A percentile compares a stretch with the other conserved stretches of the same genome.
Conservation (phyloP, 2,113 vertebrate genomes). For the Eulemur rufifrons region DNA sequence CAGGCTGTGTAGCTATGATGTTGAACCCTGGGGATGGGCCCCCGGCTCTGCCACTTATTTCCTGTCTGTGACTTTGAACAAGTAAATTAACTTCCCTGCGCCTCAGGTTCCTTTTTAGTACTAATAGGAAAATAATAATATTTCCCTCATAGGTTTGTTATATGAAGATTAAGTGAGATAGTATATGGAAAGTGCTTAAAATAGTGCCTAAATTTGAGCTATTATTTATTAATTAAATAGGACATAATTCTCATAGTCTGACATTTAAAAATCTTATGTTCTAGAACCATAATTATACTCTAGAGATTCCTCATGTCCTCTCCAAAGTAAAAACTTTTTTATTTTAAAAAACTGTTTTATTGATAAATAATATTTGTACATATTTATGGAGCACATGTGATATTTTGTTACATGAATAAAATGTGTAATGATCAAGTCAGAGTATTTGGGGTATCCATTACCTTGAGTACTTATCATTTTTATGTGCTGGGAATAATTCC, state of each 20-base stretch:
- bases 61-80: background rate
- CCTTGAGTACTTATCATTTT: too few species aligned
- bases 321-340: background rate
- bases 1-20: background rate
- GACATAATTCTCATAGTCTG: background rate
- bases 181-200: background rate
- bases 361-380: too few species aligned
- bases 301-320: background rate
- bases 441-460: too few species aligned
- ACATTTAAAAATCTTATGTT: background rate
- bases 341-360: too few species aligned
- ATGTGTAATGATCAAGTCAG: too few species aligned
- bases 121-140: slow-evolving; percentile 18
- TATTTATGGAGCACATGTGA: too few species aligned
- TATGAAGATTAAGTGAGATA: background rate
- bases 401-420: too few species aligned
- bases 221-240: slow-evolving; percentile 4
- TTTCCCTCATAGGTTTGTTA: background rate
- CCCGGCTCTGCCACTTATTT: background rate
- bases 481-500: too few species aligned
- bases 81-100: background rate
- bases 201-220: background rate
- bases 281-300: background rate
- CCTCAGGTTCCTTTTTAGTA: background rate
- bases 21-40: background rate